Conservation (phyloP, 2,888 invertebrate genomes). For the Agonopterix alstromeriana region DNA sequence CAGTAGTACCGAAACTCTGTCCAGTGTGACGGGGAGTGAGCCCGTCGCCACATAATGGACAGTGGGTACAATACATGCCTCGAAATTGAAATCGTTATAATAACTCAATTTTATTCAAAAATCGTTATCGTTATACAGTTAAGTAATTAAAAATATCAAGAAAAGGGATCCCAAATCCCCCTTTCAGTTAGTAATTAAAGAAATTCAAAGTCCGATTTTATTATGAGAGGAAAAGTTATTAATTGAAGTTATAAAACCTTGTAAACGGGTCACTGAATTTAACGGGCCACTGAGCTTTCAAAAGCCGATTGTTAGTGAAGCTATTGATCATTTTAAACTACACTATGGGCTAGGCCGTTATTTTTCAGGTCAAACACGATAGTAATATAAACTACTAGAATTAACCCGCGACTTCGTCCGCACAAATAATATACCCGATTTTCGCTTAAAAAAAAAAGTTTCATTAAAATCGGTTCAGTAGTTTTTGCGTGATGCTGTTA, state of each 20-base stretch:
- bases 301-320: neutral
- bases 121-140: constrained; percentile 32
- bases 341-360: neutral
- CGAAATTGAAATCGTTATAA: too few species aligned
- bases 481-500: too few species aligned
- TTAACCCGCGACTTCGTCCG: too few species aligned
- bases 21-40: too few species aligned
- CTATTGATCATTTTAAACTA: neutral
- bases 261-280: constrained; percentile 19
- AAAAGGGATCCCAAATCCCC: constrained; percentile 27
- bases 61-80: too few species aligned
- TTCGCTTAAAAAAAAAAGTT: too few species aligned
- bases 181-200: constrained; percentile 26
- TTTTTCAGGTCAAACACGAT: too few species aligned
- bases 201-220: constrained; percentile 43
- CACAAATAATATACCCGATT: too few species aligned
- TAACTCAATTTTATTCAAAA: neutral
- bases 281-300: constrained; percentile 27
- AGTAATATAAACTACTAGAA: too few species aligned
- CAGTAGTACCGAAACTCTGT: too few species aligned
- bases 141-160: constrained; percentile 48
- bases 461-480: too few species aligned
- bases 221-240: constrained; percentile 46
- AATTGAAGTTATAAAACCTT: constrained; percentile 46
- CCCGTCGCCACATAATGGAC: too few species aligned